Evolutionary conservation across 2,888 invertebrate species (phyloP), one percentile per base, ranked within the genome.

Genomic region (Hirtodrosophila trivittata): DNA sequence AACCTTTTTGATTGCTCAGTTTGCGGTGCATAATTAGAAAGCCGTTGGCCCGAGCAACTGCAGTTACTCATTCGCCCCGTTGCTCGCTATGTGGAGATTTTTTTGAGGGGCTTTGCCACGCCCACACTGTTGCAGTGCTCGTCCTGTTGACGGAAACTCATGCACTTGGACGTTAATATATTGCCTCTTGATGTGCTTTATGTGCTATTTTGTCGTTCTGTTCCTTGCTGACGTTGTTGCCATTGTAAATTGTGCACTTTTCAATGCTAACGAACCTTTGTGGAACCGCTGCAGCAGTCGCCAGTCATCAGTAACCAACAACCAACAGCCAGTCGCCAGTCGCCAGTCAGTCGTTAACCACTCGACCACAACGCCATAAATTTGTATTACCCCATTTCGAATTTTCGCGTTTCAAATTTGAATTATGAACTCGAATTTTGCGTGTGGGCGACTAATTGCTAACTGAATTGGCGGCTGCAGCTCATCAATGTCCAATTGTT

Each of bases 151-250:
- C 76, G 76, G 80, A 78, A 72, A 56, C 35, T 72, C 18, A 58
- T 51, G 65, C 68, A 65, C 81, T 81, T 80, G 77, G 77, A 68
- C 74, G 52, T 65, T 81, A 78, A 78, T 81, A 77, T 73, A 78
- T 73, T 59, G 72, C 67, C 58, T 41, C 69, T 72, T 70, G 54
- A 63, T 77, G 75, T 60, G 73, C 56, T 73, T 77, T 81, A 77
- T 77, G 70, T 62, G 37, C 62, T 58, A 50, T 26, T 42, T 12
- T 39, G 75, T 47, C 35, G 57, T 45, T 55, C 28, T 26, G 38
- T 49, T 66, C 42, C 32, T 41, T 37, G 62, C 51, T 58, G 28
- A 28, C 28, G 41, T 33, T 50, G 37, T 58, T 56, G 52, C 13
- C 57, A 33, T 45, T 66, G 67, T 56, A 71, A 68, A 74, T 80